Percentiles rank a stretch among this genome's conserved stretches.
Evolutionary conservation across 1,140 invertebrate species (phyloP).

Genomic region (Galleria mellonella): DNA sequence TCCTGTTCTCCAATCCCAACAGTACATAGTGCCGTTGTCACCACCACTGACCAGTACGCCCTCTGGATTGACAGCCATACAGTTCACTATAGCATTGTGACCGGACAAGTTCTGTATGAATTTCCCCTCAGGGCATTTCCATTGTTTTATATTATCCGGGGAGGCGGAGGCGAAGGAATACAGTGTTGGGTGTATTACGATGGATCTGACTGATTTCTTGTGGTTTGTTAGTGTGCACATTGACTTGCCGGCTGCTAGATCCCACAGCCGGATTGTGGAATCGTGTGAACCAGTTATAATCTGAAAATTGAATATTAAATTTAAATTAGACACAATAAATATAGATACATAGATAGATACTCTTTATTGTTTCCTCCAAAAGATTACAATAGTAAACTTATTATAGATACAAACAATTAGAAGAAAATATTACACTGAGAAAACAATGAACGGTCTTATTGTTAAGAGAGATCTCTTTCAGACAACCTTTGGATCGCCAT

Average conservation of each 20-base stretch:
- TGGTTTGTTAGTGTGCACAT: constrained; percentile 98
- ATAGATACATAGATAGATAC: no score
- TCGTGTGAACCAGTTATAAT: constrained; percentile 89
- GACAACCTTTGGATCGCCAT: no score
- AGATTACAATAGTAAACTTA: no score
- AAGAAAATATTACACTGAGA: no score
- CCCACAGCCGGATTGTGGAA: constrained; percentile 95
- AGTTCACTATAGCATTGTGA: constrained; percentile 98
- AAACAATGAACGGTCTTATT: no score
- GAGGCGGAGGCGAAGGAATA: constrained; percentile 98
- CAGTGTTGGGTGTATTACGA: constrained; percentile 93
- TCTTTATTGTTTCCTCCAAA: no score
- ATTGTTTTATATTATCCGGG: constrained; percentile 99
- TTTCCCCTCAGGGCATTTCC: constrained; percentile 98
- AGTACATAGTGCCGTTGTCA: constrained; percentile 98
- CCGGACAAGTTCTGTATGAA: constrained; percentile 98
- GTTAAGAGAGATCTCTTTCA: no score
- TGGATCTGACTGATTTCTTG: constrained; percentile 96
- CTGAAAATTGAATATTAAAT: constrained; percentile 35
- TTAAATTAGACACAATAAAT: no score
- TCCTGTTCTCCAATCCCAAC: constrained; percentile 99
- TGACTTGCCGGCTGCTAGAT: constrained; percentile 96
- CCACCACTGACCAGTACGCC: constrained; percentile 98
- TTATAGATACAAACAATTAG: no score
- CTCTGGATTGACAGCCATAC: constrained; percentile 94